Conservation (phyloP, 2,113 vertebrate genomes). For the Romanogobio albipinnatus region DNA sequence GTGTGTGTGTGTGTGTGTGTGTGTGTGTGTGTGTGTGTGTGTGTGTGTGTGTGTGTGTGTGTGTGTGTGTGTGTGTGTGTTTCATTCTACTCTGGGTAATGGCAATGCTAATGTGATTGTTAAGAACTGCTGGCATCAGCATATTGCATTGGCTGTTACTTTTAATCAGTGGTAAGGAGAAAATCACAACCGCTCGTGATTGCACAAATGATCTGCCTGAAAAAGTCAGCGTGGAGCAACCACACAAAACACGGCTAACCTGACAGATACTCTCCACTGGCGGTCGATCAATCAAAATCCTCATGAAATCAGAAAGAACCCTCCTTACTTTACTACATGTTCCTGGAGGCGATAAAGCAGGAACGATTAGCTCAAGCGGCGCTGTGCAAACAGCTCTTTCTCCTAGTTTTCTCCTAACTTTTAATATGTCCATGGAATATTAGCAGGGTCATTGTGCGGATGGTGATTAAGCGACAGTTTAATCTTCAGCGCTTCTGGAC, state of each 20-base stretch:
- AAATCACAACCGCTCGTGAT: neutral
- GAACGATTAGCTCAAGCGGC: neutral
- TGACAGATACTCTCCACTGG: neutral
- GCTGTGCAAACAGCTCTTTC: neutral
- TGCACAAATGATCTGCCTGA: neutral
- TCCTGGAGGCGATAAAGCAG: neutral
- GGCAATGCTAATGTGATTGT: conserved; percentile 41
- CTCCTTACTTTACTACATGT: neutral
- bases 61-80: neutral
- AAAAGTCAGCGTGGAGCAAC: conserved; percentile 5
- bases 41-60: conserved; percentile 6
- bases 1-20: conserved; percentile 3
- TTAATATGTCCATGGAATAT: conserved; percentile 27
- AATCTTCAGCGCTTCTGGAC: conserved; percentile 12
- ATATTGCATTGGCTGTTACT: conserved; percentile 28
- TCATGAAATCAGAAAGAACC: neutral
- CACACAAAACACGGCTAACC: neutral
- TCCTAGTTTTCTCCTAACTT: conserved; percentile 5
- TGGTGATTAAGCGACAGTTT: conserved; percentile 32
- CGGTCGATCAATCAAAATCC: neutral
- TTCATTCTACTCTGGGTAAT: conserved; percentile 35
- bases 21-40: neutral
- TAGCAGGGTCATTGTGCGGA: neutral
- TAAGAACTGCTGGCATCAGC: conserved; percentile 37
- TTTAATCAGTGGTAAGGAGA: conserved; percentile 34